These are phyloP conservation scores for Promerops cafer DNA, from an alignment of 2,113 vertebrate genomes.

Conservation along the genomic window DNA sequence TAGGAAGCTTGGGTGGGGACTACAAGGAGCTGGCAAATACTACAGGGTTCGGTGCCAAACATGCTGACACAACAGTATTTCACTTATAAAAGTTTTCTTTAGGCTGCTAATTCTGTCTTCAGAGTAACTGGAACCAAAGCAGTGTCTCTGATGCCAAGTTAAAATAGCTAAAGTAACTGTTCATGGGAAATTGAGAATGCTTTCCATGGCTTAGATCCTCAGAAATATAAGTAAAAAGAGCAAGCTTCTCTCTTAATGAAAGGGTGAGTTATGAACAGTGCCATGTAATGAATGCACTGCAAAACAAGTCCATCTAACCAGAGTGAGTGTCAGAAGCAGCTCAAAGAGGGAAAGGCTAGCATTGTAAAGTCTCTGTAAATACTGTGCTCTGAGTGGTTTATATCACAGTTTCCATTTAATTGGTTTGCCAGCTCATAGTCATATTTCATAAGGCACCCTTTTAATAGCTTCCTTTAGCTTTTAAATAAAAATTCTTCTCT, in stretches of 20 bases:
- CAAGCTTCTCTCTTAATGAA: background rate
- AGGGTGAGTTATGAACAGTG: background rate
- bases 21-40: constrained; percentile 41
- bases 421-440: background rate
- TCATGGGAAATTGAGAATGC: background rate
- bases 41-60: background rate
- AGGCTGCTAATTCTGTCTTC: constrained; percentile 23
- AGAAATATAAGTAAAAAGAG: constrained; percentile 13
- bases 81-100: constrained; percentile 33
- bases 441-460: background rate
- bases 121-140: constrained; percentile 38
- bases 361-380: background rate
- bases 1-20: constrained; percentile 30
- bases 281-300: background rate
- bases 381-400: background rate
- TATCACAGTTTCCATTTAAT: constrained; percentile 8
- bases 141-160: background rate
- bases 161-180: constrained; percentile 17
- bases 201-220: background rate
- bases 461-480: background rate
- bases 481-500: background rate
- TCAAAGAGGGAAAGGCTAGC: background rate
- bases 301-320: background rate
- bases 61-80: constrained; percentile 29
- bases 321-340: background rate